Percentiles rank a stretch among this genome's conserved stretches.
Evolutionary conservation across 2,888 invertebrate genomes (phyloP).

Genomic region (Sinelater perroti): DNA sequence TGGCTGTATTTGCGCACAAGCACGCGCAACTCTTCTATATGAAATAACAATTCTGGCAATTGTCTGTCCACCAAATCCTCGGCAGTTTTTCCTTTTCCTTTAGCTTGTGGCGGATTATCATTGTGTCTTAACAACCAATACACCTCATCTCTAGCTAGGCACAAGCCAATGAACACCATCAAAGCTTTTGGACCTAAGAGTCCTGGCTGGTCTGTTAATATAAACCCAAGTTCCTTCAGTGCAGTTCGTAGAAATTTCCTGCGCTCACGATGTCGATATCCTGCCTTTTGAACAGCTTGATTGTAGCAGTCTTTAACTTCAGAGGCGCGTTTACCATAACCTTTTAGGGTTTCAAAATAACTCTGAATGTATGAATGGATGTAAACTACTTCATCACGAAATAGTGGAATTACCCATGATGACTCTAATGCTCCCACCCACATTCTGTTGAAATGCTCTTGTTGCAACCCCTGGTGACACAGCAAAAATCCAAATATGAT

Average conservation of each 20-base stretch:
- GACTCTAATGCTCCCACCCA: constrained; percentile 93
- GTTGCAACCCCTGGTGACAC: constrained; percentile 86
- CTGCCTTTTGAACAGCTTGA: constrained; percentile 89
- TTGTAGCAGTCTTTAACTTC: constrained; percentile 97
- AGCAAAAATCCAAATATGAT: constrained; percentile 93
- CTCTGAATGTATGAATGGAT: constrained; percentile 92
- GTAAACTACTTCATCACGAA: constrained; percentile 96
- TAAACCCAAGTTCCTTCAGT: constrained; percentile 91
- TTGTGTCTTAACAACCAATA: constrained; percentile 96
- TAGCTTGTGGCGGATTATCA: constrained; percentile 91
- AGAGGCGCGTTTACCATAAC: constrained; percentile 88
- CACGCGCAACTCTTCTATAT: constrained; percentile 96
- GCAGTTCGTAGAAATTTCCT: constrained; percentile 96
- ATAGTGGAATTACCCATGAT: constrained; percentile 93
- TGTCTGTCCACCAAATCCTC: constrained; percentile 96
- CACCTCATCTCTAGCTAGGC: constrained; percentile 96
- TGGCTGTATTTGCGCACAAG: constrained; percentile 92
- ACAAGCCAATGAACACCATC: constrained; percentile 94
- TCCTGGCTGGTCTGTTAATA: constrained; percentile 98
- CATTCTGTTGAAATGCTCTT: constrained; percentile 83
- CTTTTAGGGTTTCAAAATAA: constrained; percentile 95
- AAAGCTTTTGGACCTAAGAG: constrained; percentile 96
- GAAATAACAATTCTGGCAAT: constrained; percentile 95
- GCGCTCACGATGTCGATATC: constrained; percentile 91
- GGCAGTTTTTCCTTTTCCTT: constrained; percentile 82